Evolutionary conservation across 2,113 vertebrate species (phyloP), one percentile per base, ranked within the genome.

Genomic region (Silurus asotus): DNA sequence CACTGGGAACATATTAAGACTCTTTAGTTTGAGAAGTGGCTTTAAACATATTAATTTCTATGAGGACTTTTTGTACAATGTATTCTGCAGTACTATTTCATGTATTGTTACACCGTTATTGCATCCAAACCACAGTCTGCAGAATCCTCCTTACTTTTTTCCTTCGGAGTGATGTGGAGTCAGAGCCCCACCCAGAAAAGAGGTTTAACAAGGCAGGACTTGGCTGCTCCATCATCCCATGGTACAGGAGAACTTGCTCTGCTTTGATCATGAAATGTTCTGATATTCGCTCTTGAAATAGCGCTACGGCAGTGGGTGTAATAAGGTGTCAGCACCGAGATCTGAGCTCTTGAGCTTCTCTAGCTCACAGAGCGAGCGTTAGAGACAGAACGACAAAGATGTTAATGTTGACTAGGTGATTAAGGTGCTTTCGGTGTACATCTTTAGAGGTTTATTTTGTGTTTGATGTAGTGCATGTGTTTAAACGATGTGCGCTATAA

Each of bases 351-450:
- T 88, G 90, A 90, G 88, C 90, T 88, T 92, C 6, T 86, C 90
- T 90, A 88, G 93, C 88, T 92, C 90, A 87, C 85, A 86, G 83
- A 84, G 81, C 88, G 86, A 89, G 88, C 86, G 82, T 3, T 78
- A 2, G 7, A n/a, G 6, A 56, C 28, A 72, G 83, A 86, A 86
- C 28, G 88, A 87, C 88, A 92, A 90, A 85, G 87, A 93, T 92
- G 93, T 92, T 92, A 91, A 94, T 94, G 92, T 93, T 94, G 94
- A 93, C 93, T 92, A 90, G 89, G 91, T 93, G 89, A 92, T 92
- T 89, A 92, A 86, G 49, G 75, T 81, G 80, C 37, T 49, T 88
- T 90, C 49, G 82, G 67, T 84, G 56, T 84, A 15, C 11, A 86
- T 88, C 88, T 92, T 92, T 92, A 28, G 88, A 94, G 90, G 37